These are phyloP conservation scores for Nannobrachium achirus DNA, from an alignment of 2,113 vertebrate genomes.

Conservation along the genomic window DNA sequence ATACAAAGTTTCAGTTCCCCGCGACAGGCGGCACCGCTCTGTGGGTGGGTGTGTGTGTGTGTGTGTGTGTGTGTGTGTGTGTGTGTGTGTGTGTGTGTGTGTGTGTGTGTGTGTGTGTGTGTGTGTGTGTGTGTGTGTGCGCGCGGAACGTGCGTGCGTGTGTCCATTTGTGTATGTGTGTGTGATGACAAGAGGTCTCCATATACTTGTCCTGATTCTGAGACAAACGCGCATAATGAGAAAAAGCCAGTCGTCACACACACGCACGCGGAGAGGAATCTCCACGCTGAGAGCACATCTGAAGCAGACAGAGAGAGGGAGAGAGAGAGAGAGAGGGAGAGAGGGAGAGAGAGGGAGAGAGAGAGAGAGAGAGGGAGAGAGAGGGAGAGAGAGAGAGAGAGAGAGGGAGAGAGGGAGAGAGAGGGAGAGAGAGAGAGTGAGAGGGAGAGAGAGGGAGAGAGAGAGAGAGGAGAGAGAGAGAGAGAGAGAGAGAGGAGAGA, in stretches of 20 bases:
- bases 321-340: too few relatives aligned
- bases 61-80: conserved; percentile 38
- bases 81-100: conserved; percentile 41
- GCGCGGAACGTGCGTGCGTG: too few relatives aligned
- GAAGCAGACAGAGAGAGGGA: conserved; percentile 35
- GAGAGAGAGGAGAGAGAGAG: neutral
- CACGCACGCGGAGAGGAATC: conserved; percentile 31
- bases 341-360: too few relatives aligned
- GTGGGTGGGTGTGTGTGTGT: conserved; percentile 33
- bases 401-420: neutral
- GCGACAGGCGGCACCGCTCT: neutral
- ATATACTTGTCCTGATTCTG: conserved; percentile 50
- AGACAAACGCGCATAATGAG: conserved; percentile 59
- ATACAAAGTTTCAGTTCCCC: conserved; percentile 58
- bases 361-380: conserved; percentile 2
- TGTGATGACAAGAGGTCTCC: conserved; percentile 59
- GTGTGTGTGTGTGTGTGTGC: conserved; percentile 40
- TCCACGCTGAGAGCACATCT: conserved; percentile 38
- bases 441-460: conserved; percentile 2
- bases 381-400: neutral
- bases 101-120: conserved; percentile 33
- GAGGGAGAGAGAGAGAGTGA: too few relatives aligned
- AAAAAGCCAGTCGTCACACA: conserved; percentile 45
- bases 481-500: too few relatives aligned
- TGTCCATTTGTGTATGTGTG: conserved; percentile 45